Conservation (phyloP, 2,113 vertebrate genomes). For the Zapus hudsonius region DNA sequence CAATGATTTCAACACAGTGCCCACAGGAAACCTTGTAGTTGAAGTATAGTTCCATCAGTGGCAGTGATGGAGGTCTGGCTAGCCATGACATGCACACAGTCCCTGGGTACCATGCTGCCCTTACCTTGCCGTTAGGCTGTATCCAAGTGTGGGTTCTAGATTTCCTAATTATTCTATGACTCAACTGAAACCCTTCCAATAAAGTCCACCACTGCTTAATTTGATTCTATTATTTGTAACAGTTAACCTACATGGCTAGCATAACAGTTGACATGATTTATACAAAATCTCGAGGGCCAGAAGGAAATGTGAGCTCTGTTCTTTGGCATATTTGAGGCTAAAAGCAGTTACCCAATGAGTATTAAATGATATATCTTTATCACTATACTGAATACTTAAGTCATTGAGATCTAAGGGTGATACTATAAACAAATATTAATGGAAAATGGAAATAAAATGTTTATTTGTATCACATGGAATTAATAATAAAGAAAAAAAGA, state of each 20-base stretch:
- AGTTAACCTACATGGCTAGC: background rate
- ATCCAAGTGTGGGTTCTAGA: background rate
- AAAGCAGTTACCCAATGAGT: background rate
- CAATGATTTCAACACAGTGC: rapidly evolving
- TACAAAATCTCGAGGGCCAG: background rate
- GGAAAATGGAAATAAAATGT: background rate
- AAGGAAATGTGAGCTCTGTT: background rate
- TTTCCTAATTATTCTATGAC: background rate
- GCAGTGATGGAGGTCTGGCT: background rate
- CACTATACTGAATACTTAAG: background rate
- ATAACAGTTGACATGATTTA: background rate
- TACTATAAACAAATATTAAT: background rate
- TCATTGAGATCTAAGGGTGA: background rate
- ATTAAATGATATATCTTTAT: background rate
- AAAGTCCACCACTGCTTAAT: constrained; percentile 4
- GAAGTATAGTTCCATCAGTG: background rate
- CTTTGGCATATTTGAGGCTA: background rate
- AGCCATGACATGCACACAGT: background rate
- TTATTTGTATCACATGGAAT: background rate
- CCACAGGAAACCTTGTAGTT: background rate
- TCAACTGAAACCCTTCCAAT: background rate
- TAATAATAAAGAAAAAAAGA: background rate
- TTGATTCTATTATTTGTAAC: constrained; percentile 41
- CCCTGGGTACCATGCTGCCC: background rate
- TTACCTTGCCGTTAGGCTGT: background rate